Conservation (phyloP, 2,797 vertebrate genomes). For the Epinephelus awoara region DNA sequence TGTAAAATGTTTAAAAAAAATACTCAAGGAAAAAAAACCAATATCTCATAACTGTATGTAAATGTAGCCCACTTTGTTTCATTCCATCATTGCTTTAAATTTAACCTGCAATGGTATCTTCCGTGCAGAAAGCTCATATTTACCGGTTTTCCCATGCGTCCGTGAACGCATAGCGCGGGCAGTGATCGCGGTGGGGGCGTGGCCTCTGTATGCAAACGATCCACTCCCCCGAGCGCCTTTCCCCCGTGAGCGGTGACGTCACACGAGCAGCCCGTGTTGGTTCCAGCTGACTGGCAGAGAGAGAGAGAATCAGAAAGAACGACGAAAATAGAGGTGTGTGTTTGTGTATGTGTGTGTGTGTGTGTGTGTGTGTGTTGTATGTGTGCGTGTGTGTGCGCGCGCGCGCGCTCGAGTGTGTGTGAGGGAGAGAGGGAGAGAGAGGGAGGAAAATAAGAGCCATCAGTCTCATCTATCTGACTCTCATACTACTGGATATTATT, state of each 20-base stretch:
- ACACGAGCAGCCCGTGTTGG: conserved; percentile 87
- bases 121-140: neutral
- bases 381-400: conserved; percentile 33
- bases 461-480: conserved; percentile 72
- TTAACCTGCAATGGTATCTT: neutral
- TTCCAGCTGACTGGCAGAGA: conserved; percentile 87
- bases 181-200: conserved; percentile 10
- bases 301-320: conserved; percentile 47
- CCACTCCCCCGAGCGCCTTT: conserved; percentile 78
- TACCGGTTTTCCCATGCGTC: neutral
- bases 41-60: too few relatives aligned
- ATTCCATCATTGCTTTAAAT: too few relatives aligned
- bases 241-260: conserved; percentile 88
- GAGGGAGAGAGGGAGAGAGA: conserved; percentile 52
- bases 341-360: conserved; percentile 34
- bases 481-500: conserved; percentile 75
- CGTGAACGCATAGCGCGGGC: conserved; percentile 15
- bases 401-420: neutral
- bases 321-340: conserved; percentile 62
- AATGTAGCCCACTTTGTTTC: too few relatives aligned
- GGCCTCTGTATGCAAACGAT: conserved; percentile 68
- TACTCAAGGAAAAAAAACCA: too few relatives aligned
- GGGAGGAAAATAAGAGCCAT: conserved; percentile 77
- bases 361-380: conserved; percentile 34
- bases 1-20: too few relatives aligned